Base-by-base conservation (phyloP, 2,797 vertebrate species). In the Coendou prehensilis region DNA sequence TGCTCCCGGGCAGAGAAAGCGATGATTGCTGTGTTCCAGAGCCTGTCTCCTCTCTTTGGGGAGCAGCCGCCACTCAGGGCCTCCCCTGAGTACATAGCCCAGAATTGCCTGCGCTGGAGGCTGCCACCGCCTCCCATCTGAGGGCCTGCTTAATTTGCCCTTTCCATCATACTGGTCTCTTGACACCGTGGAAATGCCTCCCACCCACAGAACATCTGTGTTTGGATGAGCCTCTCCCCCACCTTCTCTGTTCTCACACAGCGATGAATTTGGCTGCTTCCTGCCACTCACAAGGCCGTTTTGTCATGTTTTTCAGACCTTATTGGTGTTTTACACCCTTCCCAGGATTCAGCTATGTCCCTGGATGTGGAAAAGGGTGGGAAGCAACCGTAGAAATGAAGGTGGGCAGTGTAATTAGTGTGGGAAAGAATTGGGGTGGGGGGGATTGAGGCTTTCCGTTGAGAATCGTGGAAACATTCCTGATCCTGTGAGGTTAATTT, bases 1-100 rank as follows among this genome's bases (percentile, higher is more conserved):
- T 90, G 90, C 52, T 79, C 85, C n/a, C 26, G 23, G 92, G 54
- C 30, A 41, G 81, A 57, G 22, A 23, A 59, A 80, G 45, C 14
- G 76, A 86, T 50, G 82, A 61, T 52, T 94, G 81, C 95, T 85
- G 11, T 87, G 15, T 84, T 90, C 80, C 76, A 88, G 33, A 59
- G 22, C 50, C 50, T 47, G 33, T 78, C 83, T 59, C 20, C 63
- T 57, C 33, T 47, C 45, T 78, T 41, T 57, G 0, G 80, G 89
- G 84, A 85, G 17, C 64, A 82, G 85, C 87, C 0, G 2, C 64
- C 84, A 45, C 28, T 91, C 75, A 37, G 26, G 5, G 20, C 5
- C 28, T 79, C 63, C 80, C 85, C 52, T 33, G 54, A 78, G 85
- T 33, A 22, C 52, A 47, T n/a, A 83, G 69, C 57, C 92, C 15